Base-by-base conservation (phyloP, 2,888 invertebrate genomes). In the Ochropleura plecta region DNA sequence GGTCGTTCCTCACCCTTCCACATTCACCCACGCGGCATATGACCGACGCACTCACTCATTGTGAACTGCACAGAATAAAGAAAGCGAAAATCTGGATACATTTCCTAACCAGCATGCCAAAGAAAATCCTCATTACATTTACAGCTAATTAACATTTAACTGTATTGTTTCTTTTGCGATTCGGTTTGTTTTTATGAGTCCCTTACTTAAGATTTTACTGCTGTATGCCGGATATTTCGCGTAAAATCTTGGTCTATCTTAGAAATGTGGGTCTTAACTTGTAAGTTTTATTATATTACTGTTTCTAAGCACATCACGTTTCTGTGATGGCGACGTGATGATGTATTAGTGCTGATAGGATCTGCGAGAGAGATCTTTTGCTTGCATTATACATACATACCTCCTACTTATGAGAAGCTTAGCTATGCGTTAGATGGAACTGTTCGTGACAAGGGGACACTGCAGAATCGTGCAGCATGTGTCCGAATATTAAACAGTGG, bases 1-100 rank as follows among this genome's bases (percentile, higher is more conserved):
- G 96, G 95, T 91, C 90, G 86, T 81, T 85, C 85, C 89, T 87
- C 90, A 91, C 91, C 92, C 92, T 90, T 89, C 90, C 89, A 91
- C 90, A 76, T 92, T 90, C 92, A 91, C 89, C 88, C 86, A 88
- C 87, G 86, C 85, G 64, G 78, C 80, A 82, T 83, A 75, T 82
- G 82, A 78, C 82, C 78, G 86, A 83, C 84, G 83, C 85, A 73
- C 81, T 78, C 76, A 74, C 81, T 73, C 78, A 79, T 81, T 83
- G 81, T 84, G 77, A 73, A 74, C 62, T 57, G 72, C 80, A 76
- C 74, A 75, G 86, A 82, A 84, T 84, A 81, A 82, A 80, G 83
- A 86, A 86, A 87, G 84, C 75, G 86, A 84, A 87, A 85, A 82
- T 84, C 55, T 73, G 76, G 48, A 48, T 77, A 53, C 46, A 70